Evolutionary conservation across 1,140 invertebrate genomes (phyloP).

Genomic region (Polypedilum pembai): DNA sequence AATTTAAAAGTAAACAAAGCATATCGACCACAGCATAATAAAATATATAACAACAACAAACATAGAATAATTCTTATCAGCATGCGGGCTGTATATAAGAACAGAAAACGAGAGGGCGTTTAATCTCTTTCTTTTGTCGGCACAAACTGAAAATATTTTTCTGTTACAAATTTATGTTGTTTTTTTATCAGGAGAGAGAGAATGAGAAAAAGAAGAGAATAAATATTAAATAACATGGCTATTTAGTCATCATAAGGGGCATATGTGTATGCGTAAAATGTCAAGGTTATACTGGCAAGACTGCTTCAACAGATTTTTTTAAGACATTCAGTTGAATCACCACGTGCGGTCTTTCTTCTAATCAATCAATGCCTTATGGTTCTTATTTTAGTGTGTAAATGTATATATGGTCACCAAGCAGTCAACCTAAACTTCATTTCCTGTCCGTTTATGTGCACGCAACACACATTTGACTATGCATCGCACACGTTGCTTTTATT

Average conservation of each 20-base stretch:
- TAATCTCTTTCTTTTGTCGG: neutral
- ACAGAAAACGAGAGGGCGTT: neutral
- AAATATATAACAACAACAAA: neutral
- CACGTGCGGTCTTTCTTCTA: slow-evolving; percentile 1
- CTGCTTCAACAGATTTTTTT: neutral
- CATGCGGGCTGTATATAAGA: neutral
- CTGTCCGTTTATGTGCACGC: neutral
- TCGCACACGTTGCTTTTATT: neutral
- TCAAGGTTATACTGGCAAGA: neutral
- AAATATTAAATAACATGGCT: neutral
- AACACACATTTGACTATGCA: neutral
- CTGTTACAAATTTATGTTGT: slow-evolving; percentile 14
- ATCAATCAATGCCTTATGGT: neutral
- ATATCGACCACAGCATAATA: neutral
- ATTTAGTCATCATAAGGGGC: neutral
- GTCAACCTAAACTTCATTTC: neutral
- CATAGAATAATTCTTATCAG: neutral
- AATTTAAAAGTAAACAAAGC: no score
- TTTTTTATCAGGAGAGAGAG: neutral
- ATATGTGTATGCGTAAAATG: neutral
- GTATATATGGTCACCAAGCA: slow-evolving; percentile 2
- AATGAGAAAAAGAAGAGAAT: neutral
- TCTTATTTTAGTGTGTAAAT: neutral
- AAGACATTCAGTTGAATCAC: neutral
- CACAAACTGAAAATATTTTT: neutral